Percentiles rank a stretch among this genome's conserved stretches.
phyloP scores from a whole-genome alignment of 1,140 invertebrate species.

The Lepidostoma basale region DNA sequence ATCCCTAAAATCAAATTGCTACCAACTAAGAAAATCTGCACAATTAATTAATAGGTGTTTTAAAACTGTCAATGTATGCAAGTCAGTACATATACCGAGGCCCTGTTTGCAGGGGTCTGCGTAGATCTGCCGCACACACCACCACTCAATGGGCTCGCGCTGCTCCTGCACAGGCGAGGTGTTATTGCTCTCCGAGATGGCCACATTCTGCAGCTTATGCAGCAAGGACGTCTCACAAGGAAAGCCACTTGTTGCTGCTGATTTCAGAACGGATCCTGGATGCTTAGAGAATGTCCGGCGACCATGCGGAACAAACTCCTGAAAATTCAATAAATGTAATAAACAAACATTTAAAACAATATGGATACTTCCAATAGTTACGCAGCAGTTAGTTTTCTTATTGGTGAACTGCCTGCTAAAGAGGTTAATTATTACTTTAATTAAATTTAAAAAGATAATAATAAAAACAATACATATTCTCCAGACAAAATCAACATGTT shows the following conservation, averaged over 20 bases:
- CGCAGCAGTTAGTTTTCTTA: neutral
- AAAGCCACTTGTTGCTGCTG: constrained; percentile 52
- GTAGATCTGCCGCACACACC: constrained; percentile 68
- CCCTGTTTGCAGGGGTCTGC: constrained; percentile 50
- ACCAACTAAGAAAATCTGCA: too few relatives aligned
- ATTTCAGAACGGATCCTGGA: constrained; percentile 66
- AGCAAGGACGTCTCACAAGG: constrained; percentile 64
- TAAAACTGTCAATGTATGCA: neutral
- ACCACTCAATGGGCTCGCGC: constrained; percentile 66
- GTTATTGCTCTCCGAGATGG: constrained; percentile 66
- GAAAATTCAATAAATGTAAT: constrained; percentile 42
- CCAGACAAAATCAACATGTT: too few relatives aligned
- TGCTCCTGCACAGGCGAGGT: constrained; percentile 47
- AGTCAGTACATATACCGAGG: constrained; percentile 14
- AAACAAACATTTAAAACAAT: neutral
- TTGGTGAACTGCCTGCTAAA: too few relatives aligned
- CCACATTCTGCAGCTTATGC: constrained; percentile 75
- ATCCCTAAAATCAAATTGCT: too few relatives aligned
- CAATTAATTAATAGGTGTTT: too few relatives aligned
- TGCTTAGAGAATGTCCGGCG: constrained; percentile 78
- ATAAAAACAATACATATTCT: too few relatives aligned
- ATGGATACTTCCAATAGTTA: neutral
- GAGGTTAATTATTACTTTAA: too few relatives aligned
- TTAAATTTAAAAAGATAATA: too few relatives aligned
- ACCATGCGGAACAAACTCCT: constrained; percentile 90